A percentile compares a stretch with the other conserved stretches of the same genome.
These are phyloP conservation scores for Brachyalestes nurse DNA, from an alignment of 2,797 vertebrate species.

Conservation along the genomic window DNA sequence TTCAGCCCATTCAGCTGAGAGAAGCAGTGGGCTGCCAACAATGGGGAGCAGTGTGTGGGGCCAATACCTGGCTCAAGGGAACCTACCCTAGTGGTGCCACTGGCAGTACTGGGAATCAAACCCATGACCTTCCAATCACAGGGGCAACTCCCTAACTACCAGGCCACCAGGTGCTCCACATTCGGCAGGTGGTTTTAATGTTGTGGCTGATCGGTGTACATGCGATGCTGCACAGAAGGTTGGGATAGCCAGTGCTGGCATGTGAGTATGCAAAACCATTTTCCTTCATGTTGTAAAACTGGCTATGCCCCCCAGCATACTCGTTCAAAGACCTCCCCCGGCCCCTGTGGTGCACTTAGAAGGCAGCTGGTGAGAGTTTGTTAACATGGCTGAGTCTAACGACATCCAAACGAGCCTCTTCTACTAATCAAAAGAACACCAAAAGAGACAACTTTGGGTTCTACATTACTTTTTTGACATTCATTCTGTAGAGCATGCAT, in stretches of 20 bases:
- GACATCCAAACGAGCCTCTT: slow-evolving; percentile 55
- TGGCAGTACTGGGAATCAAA: too few relatives aligned
- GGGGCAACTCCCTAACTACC: too few relatives aligned
- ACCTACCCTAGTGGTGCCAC: too few relatives aligned
- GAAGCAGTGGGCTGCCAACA: too few relatives aligned
- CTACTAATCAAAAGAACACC: slow-evolving; percentile 55
- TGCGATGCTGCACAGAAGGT: neutral
- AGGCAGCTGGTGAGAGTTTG: slow-evolving; percentile 60
- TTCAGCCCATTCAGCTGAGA: too few relatives aligned
- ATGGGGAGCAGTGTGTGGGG: too few relatives aligned
- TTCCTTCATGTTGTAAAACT: slow-evolving; percentile 21
- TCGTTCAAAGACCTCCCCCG: slow-evolving; percentile 51
- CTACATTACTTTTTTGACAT: slow-evolving; percentile 7
- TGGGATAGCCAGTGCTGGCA: neutral
- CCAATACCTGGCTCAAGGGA: too few relatives aligned
- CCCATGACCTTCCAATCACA: too few relatives aligned
- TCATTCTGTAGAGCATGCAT: too few relatives aligned
- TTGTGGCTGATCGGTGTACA: neutral
- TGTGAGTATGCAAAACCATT: slow-evolving; percentile 7
- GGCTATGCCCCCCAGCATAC: slow-evolving; percentile 13
- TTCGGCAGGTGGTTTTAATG: too few relatives aligned
- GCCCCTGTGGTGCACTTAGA: slow-evolving; percentile 58
- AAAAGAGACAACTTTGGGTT: slow-evolving; percentile 14
- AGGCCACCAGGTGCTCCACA: too few relatives aligned
- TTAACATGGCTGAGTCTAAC: slow-evolving; percentile 57